Evolutionary conservation across 2,888 invertebrate genomes (phyloP), one percentile per base, ranked within the genome.

Genomic region (Seladonia tumulorum): DNA sequence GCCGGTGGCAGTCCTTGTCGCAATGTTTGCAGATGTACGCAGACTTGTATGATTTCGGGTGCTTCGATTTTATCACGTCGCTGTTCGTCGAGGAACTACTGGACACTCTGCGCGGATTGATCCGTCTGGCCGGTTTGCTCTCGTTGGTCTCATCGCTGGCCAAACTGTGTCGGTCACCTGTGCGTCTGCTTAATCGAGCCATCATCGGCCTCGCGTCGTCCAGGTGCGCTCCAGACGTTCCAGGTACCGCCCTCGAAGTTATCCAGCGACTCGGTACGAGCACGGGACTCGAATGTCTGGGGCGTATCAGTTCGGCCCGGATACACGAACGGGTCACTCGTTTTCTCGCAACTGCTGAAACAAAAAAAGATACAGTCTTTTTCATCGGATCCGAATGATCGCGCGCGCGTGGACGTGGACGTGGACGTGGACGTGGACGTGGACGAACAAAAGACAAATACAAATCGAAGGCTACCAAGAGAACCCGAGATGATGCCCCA

Each of bases 1-100:
- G 0, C 0, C 8, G 5, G 0, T 0, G 0, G 14, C 22, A 89
- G 1, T 0, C 0, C 0, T 0, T 22, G 0, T 1, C 0, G 35
- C 84, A 84, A 12, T 2, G 29, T 0, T 4, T 5, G 12, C 83
- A 88, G 12, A 5, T 5, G 5, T 4, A 5, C 0, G 0, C 0
- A 3, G 1, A 0, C 0, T 0, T 49, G 35, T 8, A 16, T 8
- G 16, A 18, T 0, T 7, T 0, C 12, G 5, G 2, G 18, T 45
- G 10, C 73, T 5, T 10, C 4, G 12, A 1, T 5, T 75, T 5
- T n/a, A 75, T 7, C 66, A 47, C 77, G 1, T 63, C 47, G 5
- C 12, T 35, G 73, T 22, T 63, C 4, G 76, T n/a, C 18, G 42
- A 29, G 53, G 68, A 35, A 10, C 1, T 18, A 5, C 70, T 73